phyloP scores from a whole-genome alignment of 2,888 invertebrate genomes.

The Leptinotarsa juncta region DNA sequence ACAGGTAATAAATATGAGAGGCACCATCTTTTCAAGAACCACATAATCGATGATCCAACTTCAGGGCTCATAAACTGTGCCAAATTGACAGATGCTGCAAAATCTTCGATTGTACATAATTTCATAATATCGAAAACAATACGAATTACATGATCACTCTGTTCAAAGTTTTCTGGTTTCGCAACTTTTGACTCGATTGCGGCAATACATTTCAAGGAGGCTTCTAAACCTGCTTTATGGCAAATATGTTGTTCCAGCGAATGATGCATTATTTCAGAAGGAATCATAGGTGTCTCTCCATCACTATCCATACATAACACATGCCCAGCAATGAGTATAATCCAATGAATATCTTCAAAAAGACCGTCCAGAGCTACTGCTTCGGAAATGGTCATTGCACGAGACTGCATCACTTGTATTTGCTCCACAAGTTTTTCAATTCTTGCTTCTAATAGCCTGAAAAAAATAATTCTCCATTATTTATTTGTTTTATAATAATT shows the following conservation, averaged over 20 bases:
- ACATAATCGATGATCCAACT: slow-evolving; percentile 79
- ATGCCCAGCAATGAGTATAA: slow-evolving; percentile 81
- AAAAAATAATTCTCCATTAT: slow-evolving; percentile 29
- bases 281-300: slow-evolving; percentile 76
- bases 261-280: slow-evolving; percentile 70
- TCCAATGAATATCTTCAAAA: slow-evolving; percentile 93
- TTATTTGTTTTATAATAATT: background rate
- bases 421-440: slow-evolving; percentile 59
- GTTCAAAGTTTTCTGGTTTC: slow-evolving; percentile 63
- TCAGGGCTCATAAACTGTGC: slow-evolving; percentile 81
- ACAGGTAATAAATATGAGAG: slow-evolving; percentile 77
- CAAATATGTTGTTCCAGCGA: slow-evolving; percentile 68
- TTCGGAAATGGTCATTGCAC: slow-evolving; percentile 62
- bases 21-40: slow-evolving; percentile 84
- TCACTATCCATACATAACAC: slow-evolving; percentile 75
- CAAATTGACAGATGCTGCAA: slow-evolving; percentile 76
- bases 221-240: slow-evolving; percentile 55
- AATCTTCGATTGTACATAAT: slow-evolving; percentile 81
- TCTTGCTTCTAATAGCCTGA: slow-evolving; percentile 61
- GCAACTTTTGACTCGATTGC: slow-evolving; percentile 47
- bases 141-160: slow-evolving; percentile 69
- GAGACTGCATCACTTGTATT: slow-evolving; percentile 61
- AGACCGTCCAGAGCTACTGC: slow-evolving; percentile 69
- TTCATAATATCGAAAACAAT: slow-evolving; percentile 77
- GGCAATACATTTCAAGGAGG: slow-evolving; percentile 59